phyloP scores from a whole-genome alignment of 2,113 vertebrate genomes.

The Mesembrinibis cayennensis region DNA sequence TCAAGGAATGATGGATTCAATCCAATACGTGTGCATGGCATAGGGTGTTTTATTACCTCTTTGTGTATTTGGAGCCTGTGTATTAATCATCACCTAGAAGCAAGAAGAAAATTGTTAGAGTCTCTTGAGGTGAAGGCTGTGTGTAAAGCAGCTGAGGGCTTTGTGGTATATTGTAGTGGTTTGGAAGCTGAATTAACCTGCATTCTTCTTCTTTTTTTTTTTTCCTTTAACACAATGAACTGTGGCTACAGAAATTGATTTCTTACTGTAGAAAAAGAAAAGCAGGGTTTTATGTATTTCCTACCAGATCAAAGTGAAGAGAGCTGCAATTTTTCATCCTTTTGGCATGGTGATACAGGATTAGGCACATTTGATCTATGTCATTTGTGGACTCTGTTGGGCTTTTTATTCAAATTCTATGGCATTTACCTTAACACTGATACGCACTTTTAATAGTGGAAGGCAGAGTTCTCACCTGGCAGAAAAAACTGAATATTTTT shows the following conservation, averaged over 20 bases:
- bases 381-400: neutral
- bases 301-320: conserved; percentile 9
- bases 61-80: neutral
- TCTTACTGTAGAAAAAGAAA: neutral
- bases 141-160: conserved; percentile 1
- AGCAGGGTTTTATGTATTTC: neutral
- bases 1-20: conserved; percentile 34
- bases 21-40: neutral
- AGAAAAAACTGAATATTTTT: neutral
- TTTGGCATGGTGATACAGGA: conserved; percentile 1
- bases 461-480: neutral
- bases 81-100: conserved; percentile 56
- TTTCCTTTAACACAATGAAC: neutral
- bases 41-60: conserved; percentile 18
- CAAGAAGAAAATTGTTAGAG: conserved; percentile 38
- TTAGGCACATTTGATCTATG: neutral
- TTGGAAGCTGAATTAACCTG: conserved; percentile 37
- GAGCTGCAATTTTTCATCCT: conserved; percentile 12
- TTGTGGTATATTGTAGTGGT: conserved; percentile 9
- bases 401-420: neutral
- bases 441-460: neutral
- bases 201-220: neutral
- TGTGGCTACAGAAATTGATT: neutral
- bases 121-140: conserved; percentile 31
- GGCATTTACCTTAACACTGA: neutral